Conservation (phyloP, 2,888 invertebrate species). For the Nineta flava region DNA sequence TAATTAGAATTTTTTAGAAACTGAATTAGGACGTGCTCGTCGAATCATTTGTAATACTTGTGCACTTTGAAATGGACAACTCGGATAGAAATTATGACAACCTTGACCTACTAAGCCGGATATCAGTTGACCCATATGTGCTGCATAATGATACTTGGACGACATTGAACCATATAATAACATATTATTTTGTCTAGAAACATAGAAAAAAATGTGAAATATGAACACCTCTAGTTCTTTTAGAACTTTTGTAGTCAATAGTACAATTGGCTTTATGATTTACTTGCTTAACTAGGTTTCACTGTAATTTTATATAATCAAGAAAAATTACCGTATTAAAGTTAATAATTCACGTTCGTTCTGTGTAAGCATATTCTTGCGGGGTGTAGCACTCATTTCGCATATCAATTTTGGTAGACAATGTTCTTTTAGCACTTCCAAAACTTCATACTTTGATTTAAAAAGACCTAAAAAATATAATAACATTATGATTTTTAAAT, state of each 20-base stretch:
- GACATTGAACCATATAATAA: conserved; percentile 44
- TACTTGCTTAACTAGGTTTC: too few relatives aligned
- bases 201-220: neutral
- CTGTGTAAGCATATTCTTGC: conserved; percentile 40
- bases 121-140: conserved; percentile 51
- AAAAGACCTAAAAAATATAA: neutral
- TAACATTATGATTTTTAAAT: neutral
- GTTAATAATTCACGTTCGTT: conserved; percentile 42
- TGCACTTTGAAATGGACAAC: conserved; percentile 43
- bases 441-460: neutral
- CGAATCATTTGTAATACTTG: conserved; percentile 47
- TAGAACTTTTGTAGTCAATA: too few relatives aligned
- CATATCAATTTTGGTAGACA: conserved; percentile 50
- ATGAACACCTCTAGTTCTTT: neutral
- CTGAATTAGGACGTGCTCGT: conserved; percentile 27
- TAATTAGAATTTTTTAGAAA: too few relatives aligned
- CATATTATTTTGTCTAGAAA: conserved; percentile 41
- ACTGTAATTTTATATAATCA: neutral
- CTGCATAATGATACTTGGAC: conserved; percentile 47
- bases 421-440: neutral
- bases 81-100: conserved; percentile 49
- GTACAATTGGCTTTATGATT: too few relatives aligned
- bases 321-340: conserved; percentile 36
- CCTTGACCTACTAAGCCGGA: conserved; percentile 47
- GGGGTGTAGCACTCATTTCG: conserved; percentile 42